Evolutionary conservation across 2,888 invertebrate species (phyloP), one percentile per base, ranked within the genome.

Genomic region (Pegoplata infirma): DNA sequence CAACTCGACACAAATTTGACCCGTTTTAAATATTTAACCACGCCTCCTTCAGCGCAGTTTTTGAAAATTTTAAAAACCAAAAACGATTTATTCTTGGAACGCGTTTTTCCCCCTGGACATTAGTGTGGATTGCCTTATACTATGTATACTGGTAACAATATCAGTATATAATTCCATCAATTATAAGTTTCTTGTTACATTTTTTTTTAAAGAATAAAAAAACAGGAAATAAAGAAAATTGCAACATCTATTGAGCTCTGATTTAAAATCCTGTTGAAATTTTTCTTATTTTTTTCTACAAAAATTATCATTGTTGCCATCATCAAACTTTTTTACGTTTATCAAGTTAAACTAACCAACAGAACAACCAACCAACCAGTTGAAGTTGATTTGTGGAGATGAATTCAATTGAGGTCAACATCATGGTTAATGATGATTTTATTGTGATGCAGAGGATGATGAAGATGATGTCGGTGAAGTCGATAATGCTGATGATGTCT

Each of bases 351-450:
- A 56, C 61, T 67, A 77, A 71, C 53, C 59, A 66, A 72, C 32
- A 53, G 51, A 63, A 25, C n/a, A 53, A 63, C 53, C 59, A 66
- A 72, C 32, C 59, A 56, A 63, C 40, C n/a, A 53, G 68, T 58
- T 68, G 63, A 77, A 77, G 72, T 77, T 73, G 77, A 73, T 77
- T 77, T 77, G 77, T 53, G 68, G 68, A 73, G 58, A 73, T 77
- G 58, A 77, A 68, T 77, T 77, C 72, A 77, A 68, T 77, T 77
- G 73, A 77, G 77, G 77, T 73, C 77, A 77, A 63, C 73, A 68
- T 47, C 61, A 67, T 21, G 56, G 67, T 72, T 67, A 63, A 72
- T 67, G 49, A 44, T 56, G 40, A 71, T 71, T 47, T 21, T 59
- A 63, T 49, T 17, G n/a, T 67, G 28, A 16, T 10, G 46, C 12